Evolutionary conservation across 2,888 invertebrate species (phyloP).

Genomic region (Bimastos eiseni): DNA sequence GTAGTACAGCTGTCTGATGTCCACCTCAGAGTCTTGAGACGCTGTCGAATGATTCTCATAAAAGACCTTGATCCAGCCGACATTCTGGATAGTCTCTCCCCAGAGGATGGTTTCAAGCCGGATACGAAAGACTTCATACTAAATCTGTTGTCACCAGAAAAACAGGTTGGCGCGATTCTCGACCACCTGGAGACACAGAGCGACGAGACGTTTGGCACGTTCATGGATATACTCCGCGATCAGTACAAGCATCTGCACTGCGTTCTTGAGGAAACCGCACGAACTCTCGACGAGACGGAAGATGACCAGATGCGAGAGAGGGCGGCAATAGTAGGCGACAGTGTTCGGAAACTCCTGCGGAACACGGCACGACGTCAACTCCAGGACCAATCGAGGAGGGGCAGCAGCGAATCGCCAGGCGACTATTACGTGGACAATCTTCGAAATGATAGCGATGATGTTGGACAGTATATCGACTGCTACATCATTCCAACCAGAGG

Average conservation of each 20-base stretch:
- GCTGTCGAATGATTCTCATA: conserved; percentile 44
- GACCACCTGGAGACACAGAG: conserved; percentile 43
- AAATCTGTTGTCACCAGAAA: conserved; percentile 17
- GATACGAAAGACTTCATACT: conserved; percentile 23
- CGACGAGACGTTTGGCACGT: conserved; percentile 41
- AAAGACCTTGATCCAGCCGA: conserved; percentile 43
- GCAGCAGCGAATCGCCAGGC: background rate
- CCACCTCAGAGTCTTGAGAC: conserved; percentile 40
- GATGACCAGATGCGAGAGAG: conserved; percentile 31
- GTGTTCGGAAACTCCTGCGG: conserved; percentile 37
- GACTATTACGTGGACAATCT: conserved; percentile 17
- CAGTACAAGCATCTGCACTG: conserved; percentile 42
- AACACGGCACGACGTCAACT: background rate
- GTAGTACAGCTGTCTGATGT: background rate
- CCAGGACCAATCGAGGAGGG: conserved; percentile 8
- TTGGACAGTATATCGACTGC: conserved; percentile 41
- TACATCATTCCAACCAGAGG: conserved; percentile 43
- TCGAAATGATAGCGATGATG: conserved; percentile 26
- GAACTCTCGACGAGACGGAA: conserved; percentile 37
- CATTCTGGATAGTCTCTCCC: conserved; percentile 32
- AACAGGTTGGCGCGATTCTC: conserved; percentile 41
- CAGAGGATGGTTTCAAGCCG: background rate
- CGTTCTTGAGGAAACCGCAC: conserved; percentile 42
- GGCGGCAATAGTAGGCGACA: conserved; percentile 42
- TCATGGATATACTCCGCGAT: conserved; percentile 44